Conservation (phyloP, 1,140 invertebrate species). For the Cryptotermes secundus region DNA sequence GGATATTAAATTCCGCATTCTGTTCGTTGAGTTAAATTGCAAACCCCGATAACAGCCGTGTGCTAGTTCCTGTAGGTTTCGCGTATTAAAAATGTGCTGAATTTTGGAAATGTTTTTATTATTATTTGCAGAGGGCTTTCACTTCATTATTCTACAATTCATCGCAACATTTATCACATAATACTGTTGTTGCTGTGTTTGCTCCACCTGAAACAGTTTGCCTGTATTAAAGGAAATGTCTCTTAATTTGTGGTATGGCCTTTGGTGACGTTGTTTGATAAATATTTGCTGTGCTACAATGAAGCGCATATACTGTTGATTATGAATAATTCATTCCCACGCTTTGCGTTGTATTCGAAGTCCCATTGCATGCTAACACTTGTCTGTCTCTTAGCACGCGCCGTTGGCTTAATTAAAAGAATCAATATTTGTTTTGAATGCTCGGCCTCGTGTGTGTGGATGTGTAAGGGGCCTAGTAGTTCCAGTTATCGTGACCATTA, state of each 20-base stretch:
- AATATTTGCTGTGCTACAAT: neutral
- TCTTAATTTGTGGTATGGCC: neutral
- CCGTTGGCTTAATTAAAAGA: slow-evolving; percentile 11
- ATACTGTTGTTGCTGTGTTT: neutral
- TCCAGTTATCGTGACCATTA: neutral
- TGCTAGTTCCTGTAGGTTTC: neutral
- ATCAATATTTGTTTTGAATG: slow-evolving; percentile 14
- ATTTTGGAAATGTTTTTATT: neutral
- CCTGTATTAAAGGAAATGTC: neutral
- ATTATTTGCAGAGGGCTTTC: neutral
- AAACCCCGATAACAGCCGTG: neutral
- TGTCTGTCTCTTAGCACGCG: slow-evolving; percentile 2
- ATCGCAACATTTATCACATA: too few species aligned
- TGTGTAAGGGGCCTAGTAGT: neutral
- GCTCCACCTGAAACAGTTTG: neutral
- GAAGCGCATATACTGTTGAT: neutral
- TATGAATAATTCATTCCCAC: slow-evolving; percentile 12
- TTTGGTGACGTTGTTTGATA: neutral
- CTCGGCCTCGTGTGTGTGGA: neutral
- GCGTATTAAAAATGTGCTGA: neutral
- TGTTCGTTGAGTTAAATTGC: neutral
- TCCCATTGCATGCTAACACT: slow-evolving; percentile 12
- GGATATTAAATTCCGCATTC: neutral
- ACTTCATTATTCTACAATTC: neutral
- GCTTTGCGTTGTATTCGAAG: neutral